These are phyloP conservation scores for Bettongia penicillata DNA, from an alignment of 2,113 vertebrate genomes.

Conservation along the genomic window DNA sequence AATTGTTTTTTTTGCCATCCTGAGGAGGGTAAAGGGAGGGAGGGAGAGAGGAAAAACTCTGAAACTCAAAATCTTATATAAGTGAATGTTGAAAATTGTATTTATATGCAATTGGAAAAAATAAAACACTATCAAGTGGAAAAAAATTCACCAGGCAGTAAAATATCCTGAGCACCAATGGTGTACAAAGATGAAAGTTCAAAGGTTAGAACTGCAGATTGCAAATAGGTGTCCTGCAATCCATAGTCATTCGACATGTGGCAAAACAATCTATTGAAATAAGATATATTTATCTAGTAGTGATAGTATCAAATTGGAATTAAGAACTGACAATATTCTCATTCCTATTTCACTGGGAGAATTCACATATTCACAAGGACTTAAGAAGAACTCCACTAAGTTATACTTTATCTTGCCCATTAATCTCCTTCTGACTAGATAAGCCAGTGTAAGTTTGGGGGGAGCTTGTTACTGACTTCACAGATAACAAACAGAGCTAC, in stretches of 20 bases:
- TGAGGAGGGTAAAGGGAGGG: too few species aligned
- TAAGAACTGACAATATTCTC: not conserved
- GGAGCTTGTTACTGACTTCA: not conserved
- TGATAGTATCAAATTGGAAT: not conserved
- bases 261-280: not conserved
- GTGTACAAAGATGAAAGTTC: not conserved
- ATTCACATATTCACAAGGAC: not conserved
- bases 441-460: not conserved
- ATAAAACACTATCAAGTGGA: too few species aligned
- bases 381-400: not conserved
- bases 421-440: not conserved
- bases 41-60: too few species aligned
- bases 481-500: not conserved
- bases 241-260: not conserved
- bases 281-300: not conserved
- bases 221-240: not conserved
- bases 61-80: too few species aligned
- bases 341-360: not conserved
- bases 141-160: not conserved
- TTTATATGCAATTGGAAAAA: too few species aligned
- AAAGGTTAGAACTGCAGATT: not conserved
- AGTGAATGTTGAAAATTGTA: too few species aligned
- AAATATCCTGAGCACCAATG: not conserved
- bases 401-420: not conserved
- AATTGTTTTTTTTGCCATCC: too few species aligned